These are phyloP conservation scores for Drosophila tropicalis DNA, from an alignment of 1,140 invertebrate species.

Conservation along the genomic window DNA sequence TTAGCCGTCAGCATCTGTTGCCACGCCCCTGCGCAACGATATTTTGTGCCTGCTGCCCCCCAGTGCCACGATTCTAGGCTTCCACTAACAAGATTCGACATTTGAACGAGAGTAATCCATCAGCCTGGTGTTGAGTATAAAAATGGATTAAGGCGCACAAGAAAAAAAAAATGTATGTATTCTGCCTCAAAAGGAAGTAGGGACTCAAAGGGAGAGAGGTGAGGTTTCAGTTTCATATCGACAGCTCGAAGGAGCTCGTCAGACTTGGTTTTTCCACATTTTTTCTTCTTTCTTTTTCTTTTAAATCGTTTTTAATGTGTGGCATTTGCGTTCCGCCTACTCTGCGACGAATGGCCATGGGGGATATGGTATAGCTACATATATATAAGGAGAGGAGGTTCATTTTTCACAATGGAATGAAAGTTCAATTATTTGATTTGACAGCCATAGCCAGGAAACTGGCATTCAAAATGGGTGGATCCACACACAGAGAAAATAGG, in stretches of 20 bases:
- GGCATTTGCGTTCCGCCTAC: constrained; percentile 59
- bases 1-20: constrained; percentile 65
- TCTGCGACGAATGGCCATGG: constrained; percentile 14
- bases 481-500: constrained; percentile 11
- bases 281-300: constrained; percentile 29
- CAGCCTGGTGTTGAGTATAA: constrained; percentile 70
- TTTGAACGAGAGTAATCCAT: constrained; percentile 79
- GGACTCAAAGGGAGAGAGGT: not conserved
- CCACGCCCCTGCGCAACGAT: constrained; percentile 43
- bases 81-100: constrained; percentile 78
- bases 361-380: not conserved
- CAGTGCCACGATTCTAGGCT: constrained; percentile 20
- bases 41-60: constrained; percentile 31
- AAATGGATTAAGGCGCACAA: constrained; percentile 65
- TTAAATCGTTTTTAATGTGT: constrained; percentile 72
- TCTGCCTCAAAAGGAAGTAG: not conserved
- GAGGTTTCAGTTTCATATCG: constrained; percentile 56
- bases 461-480: constrained; percentile 43
- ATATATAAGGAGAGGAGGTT: constrained; percentile 29
- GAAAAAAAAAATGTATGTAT: constrained; percentile 45
- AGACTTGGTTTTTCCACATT: constrained; percentile 21
- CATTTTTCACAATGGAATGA: constrained; percentile 78
- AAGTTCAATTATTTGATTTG: constrained; percentile 81
- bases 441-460: constrained; percentile 57
- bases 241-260: constrained; percentile 12